A percentile compares a stretch with the other conserved stretches of the same genome.
Conservation (phyloP, 1,140 invertebrate species). For the Procambarus virginalis region DNA sequence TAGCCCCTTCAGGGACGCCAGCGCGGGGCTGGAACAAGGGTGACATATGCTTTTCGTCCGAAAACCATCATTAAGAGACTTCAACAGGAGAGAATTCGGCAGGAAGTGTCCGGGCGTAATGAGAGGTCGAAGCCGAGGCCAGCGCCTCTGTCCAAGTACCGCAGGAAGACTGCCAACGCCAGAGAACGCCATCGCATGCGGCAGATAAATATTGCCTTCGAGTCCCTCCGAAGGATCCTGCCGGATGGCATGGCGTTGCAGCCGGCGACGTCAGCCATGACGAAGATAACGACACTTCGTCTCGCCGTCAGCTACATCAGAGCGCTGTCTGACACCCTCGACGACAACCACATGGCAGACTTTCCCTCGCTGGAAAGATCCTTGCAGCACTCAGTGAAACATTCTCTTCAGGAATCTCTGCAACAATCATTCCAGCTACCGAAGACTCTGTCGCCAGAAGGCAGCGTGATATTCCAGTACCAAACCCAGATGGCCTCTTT, state of each 20-base stretch:
- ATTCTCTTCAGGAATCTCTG: background rate
- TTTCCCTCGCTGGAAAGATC: background rate
- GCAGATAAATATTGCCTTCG: slow-evolving; percentile 91
- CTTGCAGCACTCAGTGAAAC: background rate
- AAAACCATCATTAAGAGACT: slow-evolving; percentile 38
- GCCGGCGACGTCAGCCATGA: slow-evolving; percentile 19
- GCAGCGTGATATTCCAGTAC: background rate
- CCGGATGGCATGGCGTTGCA: slow-evolving; percentile 75
- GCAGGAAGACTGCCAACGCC: slow-evolving; percentile 91
- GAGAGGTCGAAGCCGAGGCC: slow-evolving; percentile 34
- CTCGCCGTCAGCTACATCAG: slow-evolving; percentile 38
- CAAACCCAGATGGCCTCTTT: slow-evolving; percentile 6
- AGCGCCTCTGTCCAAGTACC: slow-evolving; percentile 80
- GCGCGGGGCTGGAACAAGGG: background rate
- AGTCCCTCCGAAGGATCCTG: slow-evolving; percentile 81
- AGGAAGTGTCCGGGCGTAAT: slow-evolving; percentile 16
- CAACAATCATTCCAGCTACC: slow-evolving; percentile 3
- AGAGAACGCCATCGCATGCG: slow-evolving; percentile 88
- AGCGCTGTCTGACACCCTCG: slow-evolving; percentile 18
- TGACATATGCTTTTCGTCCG: slow-evolving; percentile 33
- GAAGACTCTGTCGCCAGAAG: background rate
- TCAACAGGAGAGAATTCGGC: slow-evolving; percentile 17
- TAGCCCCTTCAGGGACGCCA: background rate
- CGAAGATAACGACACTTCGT: slow-evolving; percentile 44
- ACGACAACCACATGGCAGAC: slow-evolving; percentile 7